A percentile compares a stretch with the other conserved stretches of the same genome.
Evolutionary conservation across 2,888 invertebrate genomes (phyloP).

Genomic region (Lasioglossum morio): DNA sequence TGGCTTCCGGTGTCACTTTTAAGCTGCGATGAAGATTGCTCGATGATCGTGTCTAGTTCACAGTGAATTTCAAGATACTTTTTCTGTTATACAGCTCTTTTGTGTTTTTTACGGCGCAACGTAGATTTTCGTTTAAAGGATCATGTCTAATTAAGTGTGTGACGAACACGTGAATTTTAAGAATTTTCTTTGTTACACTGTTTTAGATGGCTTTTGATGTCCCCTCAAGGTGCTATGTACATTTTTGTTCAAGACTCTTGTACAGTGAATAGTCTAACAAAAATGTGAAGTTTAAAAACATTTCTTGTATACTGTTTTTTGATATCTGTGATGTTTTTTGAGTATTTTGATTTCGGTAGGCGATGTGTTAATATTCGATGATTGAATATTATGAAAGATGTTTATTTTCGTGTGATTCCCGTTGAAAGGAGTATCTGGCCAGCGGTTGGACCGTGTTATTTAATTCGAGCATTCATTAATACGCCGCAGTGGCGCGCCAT

Average conservation of each 20-base stretch:
- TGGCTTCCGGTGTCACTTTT: neutral
- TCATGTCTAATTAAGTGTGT: neutral
- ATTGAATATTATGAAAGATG: neutral
- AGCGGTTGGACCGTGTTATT: neutral
- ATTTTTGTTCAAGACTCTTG: no score
- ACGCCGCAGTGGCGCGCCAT: slow-evolving; percentile 4
- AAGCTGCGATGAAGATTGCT: neutral
- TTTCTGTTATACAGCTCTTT: neutral
- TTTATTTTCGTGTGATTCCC: neutral
- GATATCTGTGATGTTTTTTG: no score
- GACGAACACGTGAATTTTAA: neutral
- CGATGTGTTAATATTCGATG: neutral
- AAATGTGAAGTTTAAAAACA: no score
- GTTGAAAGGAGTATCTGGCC: neutral
- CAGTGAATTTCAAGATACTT: neutral
- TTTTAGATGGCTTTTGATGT: neutral
- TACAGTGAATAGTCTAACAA: no score
- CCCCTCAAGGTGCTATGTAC: neutral
- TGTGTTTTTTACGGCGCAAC: neutral
- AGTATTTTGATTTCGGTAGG: neutral
- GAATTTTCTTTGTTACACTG: neutral
- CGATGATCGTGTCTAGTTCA: neutral
- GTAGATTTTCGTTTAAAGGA: neutral
- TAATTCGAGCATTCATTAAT: slow-evolving; percentile 33
- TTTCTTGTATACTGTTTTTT: no score